Evolutionary conservation across 2,797 vertebrate genomes (phyloP), one percentile per base, ranked within the genome.

Genomic region (Gymnothorax reevesii): DNA sequence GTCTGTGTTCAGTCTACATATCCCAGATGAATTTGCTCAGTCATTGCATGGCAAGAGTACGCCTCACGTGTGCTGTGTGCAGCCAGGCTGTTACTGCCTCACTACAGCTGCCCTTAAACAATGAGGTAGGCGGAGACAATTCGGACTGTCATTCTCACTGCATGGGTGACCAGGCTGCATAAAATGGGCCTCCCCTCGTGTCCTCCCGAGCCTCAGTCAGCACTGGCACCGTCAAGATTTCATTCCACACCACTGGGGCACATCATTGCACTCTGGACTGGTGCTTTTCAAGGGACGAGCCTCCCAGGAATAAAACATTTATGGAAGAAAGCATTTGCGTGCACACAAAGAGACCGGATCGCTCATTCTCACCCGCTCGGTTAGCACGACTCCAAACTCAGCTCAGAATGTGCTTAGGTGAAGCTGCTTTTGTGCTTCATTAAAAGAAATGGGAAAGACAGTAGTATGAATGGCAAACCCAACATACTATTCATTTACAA

Each of bases 241-340:
- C 2, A 77, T 49, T 77, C 15, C 33, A 7, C 13, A 77, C 33
- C 73, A 77, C 33, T 17, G 73, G 69, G 69, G 42, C 33, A 42
- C 69, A 1, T 77, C 42, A 52, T 42, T 77, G 42, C 13, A 52
- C 33, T 77, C 73, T 15, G 73, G 73, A 10, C 42, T 52, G 52
- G 42, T 27, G 73, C 73, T 77, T 77, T 52, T 77, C 15, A 49
- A 4, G 33, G 73, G 33, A 77, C 13, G 33, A 15, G 42, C 12
- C 33, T 49, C 42, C 42, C 42, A 20, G 73, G 73, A 77, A 77
- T 77, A 77, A 77, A 77, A 77, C 33, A 73, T 49, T 77, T 77
- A 77, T 77, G 33, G 52, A 77, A 77, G 13, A 49, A 77, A 77
- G 33, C 33, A 49, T 77, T 0, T 5, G 33, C 73, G 27, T 77